Evolutionary conservation across 1,140 invertebrate genomes (phyloP), one percentile per base, ranked within the genome.

Genomic region (Nasonia giraulti): DNA sequence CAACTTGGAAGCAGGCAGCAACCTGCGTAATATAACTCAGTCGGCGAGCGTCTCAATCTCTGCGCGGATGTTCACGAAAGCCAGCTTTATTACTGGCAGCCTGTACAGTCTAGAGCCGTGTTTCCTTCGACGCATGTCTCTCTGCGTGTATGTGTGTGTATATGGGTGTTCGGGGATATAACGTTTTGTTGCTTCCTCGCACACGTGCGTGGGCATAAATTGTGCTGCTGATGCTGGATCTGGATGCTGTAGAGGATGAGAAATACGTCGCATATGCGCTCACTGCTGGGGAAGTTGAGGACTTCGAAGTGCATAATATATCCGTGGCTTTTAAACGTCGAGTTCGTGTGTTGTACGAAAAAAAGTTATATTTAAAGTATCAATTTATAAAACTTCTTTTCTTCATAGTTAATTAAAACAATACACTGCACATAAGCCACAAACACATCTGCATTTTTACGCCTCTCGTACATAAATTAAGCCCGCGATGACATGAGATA

Each of bases 181-280:
- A 81, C 80, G 50, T 31, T 62, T 62, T 62, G 79, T 50, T 33
- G 20, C 71, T 12, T 8, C 8, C 44, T 11, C 66, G 40, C 10
- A 66, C 44, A 71, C 20, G 37, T 50, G 74, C 40, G 82, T n/a
- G 14, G 8, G 27, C 75, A 83, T 83, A 83, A 83, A 83, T 83
- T 83, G 2, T 44, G 12, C 31, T 11, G 27, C n/a, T 17, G 23
- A 11, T 37, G 31, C 23, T 33, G 37, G 7, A 2, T n/a, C 31
- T 33, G 73, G 37, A 33, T 7, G 37, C 11, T 20, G 7, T 40
- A 40, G 37, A 50, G 62, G 74, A 50, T 12, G 62, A 27, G 37
- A 82, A 68, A 12, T 27, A 37, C 20, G 23, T 69, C 62, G 82
- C 76, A 44, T 62, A 62, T 3, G 20, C 55, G 17, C n/a, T 62